Evolutionary conservation across 2,797 vertebrate species (phyloP).

Genomic region (Simalia tracyae): DNA sequence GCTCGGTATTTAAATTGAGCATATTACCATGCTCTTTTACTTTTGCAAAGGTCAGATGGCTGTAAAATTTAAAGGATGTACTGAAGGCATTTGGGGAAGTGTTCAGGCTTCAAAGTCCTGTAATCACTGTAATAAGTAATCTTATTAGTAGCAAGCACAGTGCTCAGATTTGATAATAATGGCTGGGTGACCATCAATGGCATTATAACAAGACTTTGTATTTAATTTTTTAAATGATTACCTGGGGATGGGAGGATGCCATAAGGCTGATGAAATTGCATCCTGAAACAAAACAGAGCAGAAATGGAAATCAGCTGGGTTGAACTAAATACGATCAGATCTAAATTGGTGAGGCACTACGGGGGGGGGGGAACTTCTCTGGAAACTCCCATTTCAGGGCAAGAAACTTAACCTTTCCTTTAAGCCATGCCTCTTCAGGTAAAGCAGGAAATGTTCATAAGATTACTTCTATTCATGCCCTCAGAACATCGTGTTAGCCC

Average conservation of each 20-base stretch:
- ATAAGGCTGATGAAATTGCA: neutral
- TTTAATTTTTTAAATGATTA: neutral
- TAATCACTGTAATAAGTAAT: slow-evolving; percentile 30
- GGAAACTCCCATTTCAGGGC: neutral
- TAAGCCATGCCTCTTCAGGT: neutral
- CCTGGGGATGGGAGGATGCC: neutral
- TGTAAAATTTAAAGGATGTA: slow-evolving; percentile 33
- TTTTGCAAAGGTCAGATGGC: slow-evolving; percentile 24
- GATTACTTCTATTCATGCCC: neutral
- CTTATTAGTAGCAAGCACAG: slow-evolving; percentile 22
- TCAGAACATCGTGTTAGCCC: neutral
- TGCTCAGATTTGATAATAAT: neutral
- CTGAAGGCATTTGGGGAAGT: neutral
- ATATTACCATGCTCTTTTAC: neutral
- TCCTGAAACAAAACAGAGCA: neutral
- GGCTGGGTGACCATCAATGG: neutral
- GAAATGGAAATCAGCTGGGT: neutral
- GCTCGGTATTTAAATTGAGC: slow-evolving; percentile 27
- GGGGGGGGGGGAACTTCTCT: neutral
- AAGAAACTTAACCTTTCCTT: neutral
- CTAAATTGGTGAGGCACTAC: neutral
- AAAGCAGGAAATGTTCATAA: neutral
- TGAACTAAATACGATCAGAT: neutral
- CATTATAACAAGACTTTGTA: neutral
- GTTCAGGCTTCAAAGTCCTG: neutral